Percentiles rank a stretch among this genome's conserved stretches.
phyloP scores from a whole-genome alignment of 30 jellyfish, hydroid and myxozoan species.

The Hydra vulgaris region DNA sequence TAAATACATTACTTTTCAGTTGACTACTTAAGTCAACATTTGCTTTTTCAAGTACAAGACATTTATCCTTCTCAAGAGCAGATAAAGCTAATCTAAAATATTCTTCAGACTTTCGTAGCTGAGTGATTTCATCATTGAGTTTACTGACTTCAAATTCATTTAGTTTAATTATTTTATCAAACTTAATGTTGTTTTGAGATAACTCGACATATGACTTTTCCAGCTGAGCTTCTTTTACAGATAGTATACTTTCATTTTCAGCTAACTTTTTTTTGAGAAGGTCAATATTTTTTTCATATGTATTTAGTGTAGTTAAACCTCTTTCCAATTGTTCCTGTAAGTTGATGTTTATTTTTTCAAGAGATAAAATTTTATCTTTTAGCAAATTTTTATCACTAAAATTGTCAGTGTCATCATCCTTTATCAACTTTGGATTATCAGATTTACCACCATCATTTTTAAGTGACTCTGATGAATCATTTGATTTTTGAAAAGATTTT shows the following conservation, averaged over 20 bases:
- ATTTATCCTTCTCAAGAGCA: neutral
- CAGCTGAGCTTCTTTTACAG: neutral
- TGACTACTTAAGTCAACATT: neutral
- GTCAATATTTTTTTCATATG: neutral
- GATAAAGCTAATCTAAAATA: no score
- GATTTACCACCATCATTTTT: neutral
- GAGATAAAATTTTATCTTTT: neutral
- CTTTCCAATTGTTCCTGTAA: neutral
- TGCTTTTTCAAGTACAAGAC: neutral
- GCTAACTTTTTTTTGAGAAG: neutral
- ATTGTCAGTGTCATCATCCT: no score
- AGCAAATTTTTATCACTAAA: neutral
- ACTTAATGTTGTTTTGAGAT: no score
- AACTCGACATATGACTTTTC: neutral
- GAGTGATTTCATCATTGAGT: neutral
- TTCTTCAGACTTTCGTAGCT: no score
- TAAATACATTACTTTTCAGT: neutral
- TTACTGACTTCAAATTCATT: neutral
- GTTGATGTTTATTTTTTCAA: neutral
- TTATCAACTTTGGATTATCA: neutral
- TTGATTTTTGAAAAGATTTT: no score
- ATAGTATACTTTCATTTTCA: neutral
- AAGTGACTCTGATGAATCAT: neutral
- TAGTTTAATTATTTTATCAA: neutral
- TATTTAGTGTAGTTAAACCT: neutral